Conservation (phyloP, 2,888 invertebrate species). For the Endotricha flammealis region DNA sequence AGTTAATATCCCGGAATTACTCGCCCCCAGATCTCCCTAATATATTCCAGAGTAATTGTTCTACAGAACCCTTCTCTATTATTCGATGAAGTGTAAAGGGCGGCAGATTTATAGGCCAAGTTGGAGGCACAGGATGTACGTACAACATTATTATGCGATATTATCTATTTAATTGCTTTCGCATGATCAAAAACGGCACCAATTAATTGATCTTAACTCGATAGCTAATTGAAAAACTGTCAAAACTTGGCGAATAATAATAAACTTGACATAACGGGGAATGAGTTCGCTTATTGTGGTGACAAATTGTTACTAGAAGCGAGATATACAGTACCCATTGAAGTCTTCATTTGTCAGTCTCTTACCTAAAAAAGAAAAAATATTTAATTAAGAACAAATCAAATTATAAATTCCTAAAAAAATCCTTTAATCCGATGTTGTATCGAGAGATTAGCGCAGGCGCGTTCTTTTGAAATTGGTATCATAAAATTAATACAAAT, state of each 20-base stretch:
- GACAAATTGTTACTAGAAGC: too few species aligned
- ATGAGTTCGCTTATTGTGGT: too few species aligned
- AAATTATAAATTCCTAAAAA: neutral
- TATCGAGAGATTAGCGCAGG: constrained; percentile 17
- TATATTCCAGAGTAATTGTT: constrained; percentile 64
- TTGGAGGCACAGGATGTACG: constrained; percentile 44
- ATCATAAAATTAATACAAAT: constrained; percentile 54
- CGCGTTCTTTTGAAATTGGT: constrained; percentile 12
- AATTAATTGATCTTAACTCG: constrained; percentile 13
- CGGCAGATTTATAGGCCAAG: constrained; percentile 62
- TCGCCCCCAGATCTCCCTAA: constrained; percentile 39
- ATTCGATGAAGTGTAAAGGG: constrained; percentile 69
- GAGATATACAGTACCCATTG: too few species aligned
- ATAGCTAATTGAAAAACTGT: constrained; percentile 3
- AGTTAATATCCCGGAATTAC: constrained; percentile 52
- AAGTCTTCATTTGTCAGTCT: neutral
- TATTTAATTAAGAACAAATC: neutral
- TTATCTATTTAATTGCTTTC: constrained; percentile 53
- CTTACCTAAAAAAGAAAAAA: constrained; percentile 25
- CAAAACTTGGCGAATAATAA: too few species aligned
- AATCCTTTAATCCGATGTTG: neutral
- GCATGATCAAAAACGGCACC: constrained; percentile 22
- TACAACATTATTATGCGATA: constrained; percentile 46
- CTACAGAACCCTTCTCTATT: constrained; percentile 54
- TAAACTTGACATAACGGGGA: too few species aligned